Percentiles rank a stretch among this genome's conserved stretches.
These are phyloP conservation scores for Porites australiensis DNA, from an alignment of 64 coral and sea anemone genomes.

Conservation along the genomic window DNA sequence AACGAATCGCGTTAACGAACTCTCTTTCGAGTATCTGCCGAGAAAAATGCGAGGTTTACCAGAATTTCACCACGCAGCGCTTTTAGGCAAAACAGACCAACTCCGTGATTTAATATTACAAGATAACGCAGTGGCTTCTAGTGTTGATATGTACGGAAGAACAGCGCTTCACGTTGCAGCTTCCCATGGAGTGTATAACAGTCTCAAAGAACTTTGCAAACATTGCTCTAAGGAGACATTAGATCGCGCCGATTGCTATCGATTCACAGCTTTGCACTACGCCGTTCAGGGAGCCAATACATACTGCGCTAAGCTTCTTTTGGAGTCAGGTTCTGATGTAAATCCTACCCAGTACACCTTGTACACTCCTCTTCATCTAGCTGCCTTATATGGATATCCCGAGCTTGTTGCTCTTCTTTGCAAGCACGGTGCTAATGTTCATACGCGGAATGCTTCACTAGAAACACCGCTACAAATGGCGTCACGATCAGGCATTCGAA, in stretches of 20 bases:
- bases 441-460: neutral
- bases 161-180: conserved; percentile 59
- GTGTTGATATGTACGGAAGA: conserved; percentile 54
- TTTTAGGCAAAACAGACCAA: neutral
- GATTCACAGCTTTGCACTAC: conserved; percentile 72
- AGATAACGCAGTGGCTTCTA: neutral
- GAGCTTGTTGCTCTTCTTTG: conserved; percentile 67
- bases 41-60: conserved; percentile 17
- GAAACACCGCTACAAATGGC: conserved; percentile 73
- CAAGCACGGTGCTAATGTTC: conserved; percentile 63
- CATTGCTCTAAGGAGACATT: conserved; percentile 37
- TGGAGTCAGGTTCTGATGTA: conserved; percentile 36
- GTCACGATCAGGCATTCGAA: conserved; percentile 30
- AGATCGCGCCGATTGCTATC: conserved; percentile 53
- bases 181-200: conserved; percentile 34
- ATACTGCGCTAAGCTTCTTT: conserved; percentile 45
- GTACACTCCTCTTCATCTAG: conserved; percentile 65
- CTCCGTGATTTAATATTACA: neutral
- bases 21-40: neutral
- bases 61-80: neutral
- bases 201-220: conserved; percentile 50
- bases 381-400: conserved; percentile 55
- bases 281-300: conserved; percentile 58
- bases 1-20: neutral
- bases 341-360: conserved; percentile 10